Evolutionary conservation across 1,140 invertebrate species (phyloP).

Genomic region (Trachymyrmex cornetzi): DNA sequence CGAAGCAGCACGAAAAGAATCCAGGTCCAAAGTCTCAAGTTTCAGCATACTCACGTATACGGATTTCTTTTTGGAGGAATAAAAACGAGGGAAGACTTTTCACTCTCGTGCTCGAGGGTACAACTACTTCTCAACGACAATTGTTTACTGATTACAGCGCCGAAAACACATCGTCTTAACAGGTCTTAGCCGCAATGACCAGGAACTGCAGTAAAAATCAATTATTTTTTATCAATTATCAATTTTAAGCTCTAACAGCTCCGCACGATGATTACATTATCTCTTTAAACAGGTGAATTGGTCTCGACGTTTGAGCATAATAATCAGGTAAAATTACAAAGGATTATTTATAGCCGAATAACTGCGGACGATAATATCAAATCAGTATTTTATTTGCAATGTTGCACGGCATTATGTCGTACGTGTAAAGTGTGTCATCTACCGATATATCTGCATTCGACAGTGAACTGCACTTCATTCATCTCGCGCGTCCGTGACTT

Average conservation of each 20-base stretch:
- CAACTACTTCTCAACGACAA: background rate
- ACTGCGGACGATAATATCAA: background rate
- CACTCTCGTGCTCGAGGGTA: background rate
- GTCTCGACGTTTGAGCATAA: background rate
- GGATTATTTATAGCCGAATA: background rate
- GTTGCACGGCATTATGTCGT: background rate
- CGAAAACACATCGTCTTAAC: background rate
- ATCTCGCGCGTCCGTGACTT: constrained; percentile 46
- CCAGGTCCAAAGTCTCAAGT: constrained; percentile 70
- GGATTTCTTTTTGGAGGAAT: constrained; percentile 35
- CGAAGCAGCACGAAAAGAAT: constrained; percentile 38
- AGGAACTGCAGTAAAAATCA: too few relatives aligned
- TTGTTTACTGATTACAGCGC: background rate
- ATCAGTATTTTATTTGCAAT: background rate
- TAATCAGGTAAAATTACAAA: background rate
- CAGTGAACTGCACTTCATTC: constrained; percentile 40
- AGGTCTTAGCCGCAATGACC: background rate
- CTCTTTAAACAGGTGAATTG: too few relatives aligned
- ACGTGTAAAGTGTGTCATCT: constrained; percentile 33
- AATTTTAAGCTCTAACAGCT: background rate
- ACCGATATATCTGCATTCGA: constrained; percentile 23
- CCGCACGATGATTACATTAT: background rate
- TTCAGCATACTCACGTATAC: constrained; percentile 66
- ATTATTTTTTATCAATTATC: background rate
- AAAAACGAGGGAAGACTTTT: constrained; percentile 56